A percentile compares a stretch with the other conserved stretches of the same genome.
These are phyloP conservation scores for Oryctolagus cuniculus DNA, from an alignment of 2,113 vertebrate species.

Conservation along the genomic window mOryCun1.1 NC_091444.1:17306001-17306500, in stretches of 20 bases:
- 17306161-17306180: rapidly evolving
- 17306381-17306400: background rate
- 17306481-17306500: background rate
- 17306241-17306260: background rate
- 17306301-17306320: background rate
- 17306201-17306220: background rate
- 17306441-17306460: background rate
- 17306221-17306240: background rate
- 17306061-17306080: background rate
- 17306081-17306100: background rate
- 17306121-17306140: background rate
- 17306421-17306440: background rate
- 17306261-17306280: background rate
- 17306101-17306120: background rate
- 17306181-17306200: too few relatives aligned
- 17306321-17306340: background rate
- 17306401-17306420: background rate
- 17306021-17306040: background rate
- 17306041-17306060: background rate
- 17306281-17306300: too few relatives aligned
- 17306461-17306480: background rate
- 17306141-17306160: too few relatives aligned
- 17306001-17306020: background rate
- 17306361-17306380: background rate
- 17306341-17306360: background rate